These are phyloP conservation scores for Linnaemya vulpina DNA, from an alignment of 2,888 invertebrate genomes.

Conservation along the genomic window DNA sequence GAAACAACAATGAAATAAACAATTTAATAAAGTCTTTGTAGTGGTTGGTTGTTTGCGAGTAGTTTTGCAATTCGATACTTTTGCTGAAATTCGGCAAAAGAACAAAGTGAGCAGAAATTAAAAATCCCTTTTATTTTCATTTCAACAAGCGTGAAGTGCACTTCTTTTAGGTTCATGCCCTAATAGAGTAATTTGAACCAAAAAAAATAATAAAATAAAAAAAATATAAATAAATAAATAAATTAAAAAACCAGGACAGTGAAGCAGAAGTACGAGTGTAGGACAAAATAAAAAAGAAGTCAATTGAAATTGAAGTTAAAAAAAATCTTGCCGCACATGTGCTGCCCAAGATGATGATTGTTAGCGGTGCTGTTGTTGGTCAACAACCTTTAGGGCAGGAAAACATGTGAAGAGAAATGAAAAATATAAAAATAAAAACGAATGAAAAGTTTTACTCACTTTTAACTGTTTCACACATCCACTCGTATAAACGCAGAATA, in stretches of 20 bases:
- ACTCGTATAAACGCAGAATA: conserved; percentile 13
- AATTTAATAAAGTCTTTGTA: conserved; percentile 53
- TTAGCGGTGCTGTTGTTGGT: conserved; percentile 27
- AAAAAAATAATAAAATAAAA: neutral
- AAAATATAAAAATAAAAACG: conserved; percentile 12
- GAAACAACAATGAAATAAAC: conserved; percentile 50
- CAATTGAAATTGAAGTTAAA: conserved; percentile 40
- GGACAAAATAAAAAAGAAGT: conserved; percentile 1
- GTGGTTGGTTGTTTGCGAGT: conserved; percentile 13
- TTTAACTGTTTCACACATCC: conserved; percentile 54
- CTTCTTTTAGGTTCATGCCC: conserved; percentile 64
- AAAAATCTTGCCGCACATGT: conserved; percentile 34
- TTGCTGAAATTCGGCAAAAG: conserved; percentile 60
- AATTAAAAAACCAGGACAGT: conserved; percentile 47
- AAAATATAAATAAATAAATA: neutral
- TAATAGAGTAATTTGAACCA: conserved; percentile 65
- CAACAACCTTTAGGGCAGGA: conserved; percentile 65
- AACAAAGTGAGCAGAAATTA: conserved; percentile 60
- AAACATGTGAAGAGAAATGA: conserved; percentile 15
- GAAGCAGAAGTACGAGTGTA: conserved; percentile 10
- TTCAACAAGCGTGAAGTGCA: conserved; percentile 59
- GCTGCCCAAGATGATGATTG: conserved; percentile 33
- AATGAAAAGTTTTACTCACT: conserved; percentile 49
- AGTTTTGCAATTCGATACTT: conserved; percentile 62
- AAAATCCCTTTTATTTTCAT: conserved; percentile 65